Conservation (phyloP, 2,113 vertebrate genomes). For the Paralichthys olivaceus region DNA sequence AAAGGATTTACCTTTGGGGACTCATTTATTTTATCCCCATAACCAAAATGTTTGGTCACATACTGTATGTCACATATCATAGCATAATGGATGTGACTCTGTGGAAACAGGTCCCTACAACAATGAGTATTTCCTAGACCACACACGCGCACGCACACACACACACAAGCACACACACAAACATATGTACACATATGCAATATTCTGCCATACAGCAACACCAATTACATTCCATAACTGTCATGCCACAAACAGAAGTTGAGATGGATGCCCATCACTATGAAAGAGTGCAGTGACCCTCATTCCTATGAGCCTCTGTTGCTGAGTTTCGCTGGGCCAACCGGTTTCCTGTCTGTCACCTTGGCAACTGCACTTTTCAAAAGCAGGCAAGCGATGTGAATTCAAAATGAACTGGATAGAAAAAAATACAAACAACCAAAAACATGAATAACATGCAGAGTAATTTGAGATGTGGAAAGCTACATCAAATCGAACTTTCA, state of each 20-base stretch:
- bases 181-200: conserved; percentile 35
- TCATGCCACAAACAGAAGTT: conserved; percentile 61
- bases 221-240: conserved; percentile 64
- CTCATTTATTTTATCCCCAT: no score
- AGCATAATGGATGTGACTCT: background rate
- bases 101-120: background rate
- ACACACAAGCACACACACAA: background rate
- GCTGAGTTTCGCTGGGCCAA: conserved; percentile 29
- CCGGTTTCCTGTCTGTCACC: conserved; percentile 66
- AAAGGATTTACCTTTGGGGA: no score
- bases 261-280: conserved; percentile 58
- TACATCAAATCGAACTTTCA: conserved; percentile 3
- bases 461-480: conserved; percentile 17
- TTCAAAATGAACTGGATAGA: conserved; percentile 35
- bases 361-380: conserved; percentile 59
- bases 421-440: background rate
- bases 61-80: no score
- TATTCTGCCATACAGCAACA: conserved; percentile 49
- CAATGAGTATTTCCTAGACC: background rate
- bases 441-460: conserved; percentile 44
- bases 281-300: conserved; percentile 50
- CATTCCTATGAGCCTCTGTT: conserved; percentile 56
- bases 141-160: background rate
- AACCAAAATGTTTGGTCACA: no score
- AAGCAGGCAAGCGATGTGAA: conserved; percentile 39